Evolutionary conservation across 2,888 invertebrate species (phyloP).

Genomic region (Agrypnus murinus): DNA sequence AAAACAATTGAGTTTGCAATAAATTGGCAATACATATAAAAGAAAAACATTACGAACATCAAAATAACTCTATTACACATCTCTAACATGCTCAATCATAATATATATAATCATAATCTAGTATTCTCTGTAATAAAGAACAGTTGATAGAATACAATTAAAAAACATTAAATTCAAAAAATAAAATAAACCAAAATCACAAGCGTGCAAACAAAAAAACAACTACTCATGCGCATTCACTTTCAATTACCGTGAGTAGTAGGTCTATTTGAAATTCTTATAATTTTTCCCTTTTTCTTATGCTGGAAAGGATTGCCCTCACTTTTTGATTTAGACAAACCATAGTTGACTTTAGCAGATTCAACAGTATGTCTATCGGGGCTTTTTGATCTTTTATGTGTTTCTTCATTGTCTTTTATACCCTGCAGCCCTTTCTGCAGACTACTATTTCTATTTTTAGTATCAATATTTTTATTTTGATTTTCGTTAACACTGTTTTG

Average conservation of each 20-base stretch:
- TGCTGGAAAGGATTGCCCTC: constrained; percentile 70
- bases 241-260: constrained; percentile 63
- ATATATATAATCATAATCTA: no score
- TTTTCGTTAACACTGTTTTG: constrained; percentile 7
- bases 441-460: constrained; percentile 33
- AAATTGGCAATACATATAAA: no score
- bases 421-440: constrained; percentile 15
- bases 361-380: neutral
- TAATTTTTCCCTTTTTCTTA: constrained; percentile 67
- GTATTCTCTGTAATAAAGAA: no score
- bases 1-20: no score
- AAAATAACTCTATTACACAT: no score
- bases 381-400: constrained; percentile 21
- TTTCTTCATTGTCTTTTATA: constrained; percentile 21
- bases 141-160: no score
- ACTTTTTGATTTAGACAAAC: constrained; percentile 68
- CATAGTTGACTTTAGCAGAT: constrained; percentile 56
- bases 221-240: constrained; percentile 40
- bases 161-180: neutral
- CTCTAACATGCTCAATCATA: no score
- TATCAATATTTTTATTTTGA: constrained; percentile 47
- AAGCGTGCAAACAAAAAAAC: constrained; percentile 6
- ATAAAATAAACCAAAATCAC: neutral
- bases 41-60: no score
- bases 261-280: constrained; percentile 65